Base-by-base conservation (phyloP, 2,113 vertebrate genomes). In the Euleptes europaea region DNA sequence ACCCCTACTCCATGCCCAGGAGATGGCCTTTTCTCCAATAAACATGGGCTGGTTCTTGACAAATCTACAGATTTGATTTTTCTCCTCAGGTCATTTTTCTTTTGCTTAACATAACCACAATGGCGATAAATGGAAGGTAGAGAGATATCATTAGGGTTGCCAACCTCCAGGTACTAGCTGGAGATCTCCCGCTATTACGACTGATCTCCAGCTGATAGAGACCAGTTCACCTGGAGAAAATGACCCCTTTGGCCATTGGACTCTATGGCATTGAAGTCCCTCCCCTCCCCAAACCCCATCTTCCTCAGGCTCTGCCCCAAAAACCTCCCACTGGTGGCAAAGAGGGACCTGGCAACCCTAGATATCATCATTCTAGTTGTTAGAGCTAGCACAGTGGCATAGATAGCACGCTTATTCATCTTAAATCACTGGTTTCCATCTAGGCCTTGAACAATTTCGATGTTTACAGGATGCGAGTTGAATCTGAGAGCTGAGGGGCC, bases 371-470 rank as follows among this genome's bases (percentile, higher is more conserved):
- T 70, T 79, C 60, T 17, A 51, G 8, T 6, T 0, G 1, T 0
- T 12, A 84, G 66, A 35, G 74, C 26, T 0, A 1, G 51, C 26
- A 44, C 70, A 63, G 19, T n/a, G 12, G 90, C n/a, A 70, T 12
- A 69, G 49, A 54, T 8, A 11, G 4, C 19, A 21, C 21, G 60
- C 1, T 72, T 82, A 78, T 80, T 80, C 86, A 88, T 87, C 9
- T 49, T 51, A 71, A 72, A 49, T 75, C 42, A 73, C 83, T 33
- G 38, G 7, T 40, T 80, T n/a, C 28, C 82, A 69, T 84, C 78
- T 66, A 88, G 66, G 51, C 83, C 81, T 71, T 17, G 33, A 84
- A 67, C 40, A 26, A 63, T 84, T 88, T 85, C 82, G 80, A 89
- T 80, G 4, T 35, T 74, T 4, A 35, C 66, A 12, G 38, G 40